phyloP scores from a whole-genome alignment of 2,113 vertebrate genomes.

The Grallaria varia region DNA sequence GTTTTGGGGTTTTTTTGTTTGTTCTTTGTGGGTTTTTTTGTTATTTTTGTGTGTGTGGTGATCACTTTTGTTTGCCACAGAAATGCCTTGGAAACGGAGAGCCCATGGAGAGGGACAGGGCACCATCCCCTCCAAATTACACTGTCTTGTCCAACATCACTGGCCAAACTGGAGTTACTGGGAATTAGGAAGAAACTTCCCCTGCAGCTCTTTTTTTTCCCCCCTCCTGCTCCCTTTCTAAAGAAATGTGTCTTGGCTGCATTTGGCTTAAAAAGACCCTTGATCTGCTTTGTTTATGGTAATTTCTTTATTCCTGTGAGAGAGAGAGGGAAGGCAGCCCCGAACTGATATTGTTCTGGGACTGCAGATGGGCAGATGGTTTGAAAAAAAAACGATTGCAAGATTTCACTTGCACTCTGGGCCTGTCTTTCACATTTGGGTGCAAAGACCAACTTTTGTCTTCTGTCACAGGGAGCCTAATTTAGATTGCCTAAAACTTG shows the following conservation, averaged over 20 bases:
- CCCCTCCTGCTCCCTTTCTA: background rate
- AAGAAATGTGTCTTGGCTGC: constrained; percentile 34
- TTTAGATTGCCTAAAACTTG: constrained; percentile 58
- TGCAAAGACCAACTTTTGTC: constrained; percentile 61
- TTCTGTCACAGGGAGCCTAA: constrained; percentile 47
- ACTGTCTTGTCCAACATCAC: background rate
- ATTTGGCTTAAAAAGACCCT: constrained; percentile 55
- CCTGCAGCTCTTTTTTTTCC: background rate
- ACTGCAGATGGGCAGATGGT: constrained; percentile 66
- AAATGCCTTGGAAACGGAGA: background rate
- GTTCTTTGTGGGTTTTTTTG: background rate
- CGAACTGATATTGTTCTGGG: constrained; percentile 57
- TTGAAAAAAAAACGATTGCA: constrained; percentile 62
- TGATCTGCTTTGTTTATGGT: constrained; percentile 66
- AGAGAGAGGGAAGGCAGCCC: constrained; percentile 35
- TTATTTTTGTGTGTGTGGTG: background rate
- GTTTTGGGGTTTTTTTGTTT: background rate
- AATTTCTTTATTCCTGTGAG: constrained; percentile 64
- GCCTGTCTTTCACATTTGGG: constrained; percentile 68
- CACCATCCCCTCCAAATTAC: constrained; percentile 2
- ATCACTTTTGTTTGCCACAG: constrained; percentile 1
- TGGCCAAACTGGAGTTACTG: constrained; percentile 19
- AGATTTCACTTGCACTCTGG: constrained; percentile 66
- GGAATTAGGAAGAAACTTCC: constrained; percentile 21
- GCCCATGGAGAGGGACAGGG: background rate